Conservation (phyloP, 2,888 invertebrate genomes). For the Spatulosminthurus flaviceps region DNA sequence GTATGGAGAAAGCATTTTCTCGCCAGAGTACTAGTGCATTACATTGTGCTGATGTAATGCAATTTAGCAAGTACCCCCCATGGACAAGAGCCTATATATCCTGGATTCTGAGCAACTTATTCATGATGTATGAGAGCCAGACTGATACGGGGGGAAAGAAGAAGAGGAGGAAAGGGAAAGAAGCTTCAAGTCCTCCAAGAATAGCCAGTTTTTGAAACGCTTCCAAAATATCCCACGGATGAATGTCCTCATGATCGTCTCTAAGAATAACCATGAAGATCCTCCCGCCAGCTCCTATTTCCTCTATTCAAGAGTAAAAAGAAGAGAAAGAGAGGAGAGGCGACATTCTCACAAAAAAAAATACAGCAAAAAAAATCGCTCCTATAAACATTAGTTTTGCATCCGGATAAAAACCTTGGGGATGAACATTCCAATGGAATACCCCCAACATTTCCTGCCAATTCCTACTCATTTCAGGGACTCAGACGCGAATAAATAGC, state of each 20-base stretch:
- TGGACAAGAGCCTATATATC: neutral
- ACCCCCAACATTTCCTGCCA: neutral
- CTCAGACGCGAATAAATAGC: neutral
- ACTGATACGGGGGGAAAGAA: neutral
- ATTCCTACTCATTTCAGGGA: neutral
- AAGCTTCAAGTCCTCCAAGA: neutral
- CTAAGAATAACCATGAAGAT: neutral
- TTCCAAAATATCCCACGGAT: neutral
- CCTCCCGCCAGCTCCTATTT: neutral
- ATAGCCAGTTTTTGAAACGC: neutral
- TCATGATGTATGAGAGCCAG: neutral
- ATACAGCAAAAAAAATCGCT: neutral
- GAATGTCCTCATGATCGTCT: neutral
- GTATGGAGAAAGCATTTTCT: too few species aligned
- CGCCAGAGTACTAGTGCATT: too few species aligned
- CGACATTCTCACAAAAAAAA: neutral
- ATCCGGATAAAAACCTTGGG: neutral
- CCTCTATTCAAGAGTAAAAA: neutral
- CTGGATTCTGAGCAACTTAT: neutral
- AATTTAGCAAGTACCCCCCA: constrained; percentile 1
- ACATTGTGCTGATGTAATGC: neutral
- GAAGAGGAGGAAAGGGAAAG: too few species aligned
- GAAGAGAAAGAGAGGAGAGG: neutral
- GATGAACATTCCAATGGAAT: neutral
- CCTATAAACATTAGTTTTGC: neutral